These are phyloP conservation scores for Apeltes quadracus DNA, from an alignment of 2,113 vertebrate genomes.

Conservation along the genomic window DNA sequence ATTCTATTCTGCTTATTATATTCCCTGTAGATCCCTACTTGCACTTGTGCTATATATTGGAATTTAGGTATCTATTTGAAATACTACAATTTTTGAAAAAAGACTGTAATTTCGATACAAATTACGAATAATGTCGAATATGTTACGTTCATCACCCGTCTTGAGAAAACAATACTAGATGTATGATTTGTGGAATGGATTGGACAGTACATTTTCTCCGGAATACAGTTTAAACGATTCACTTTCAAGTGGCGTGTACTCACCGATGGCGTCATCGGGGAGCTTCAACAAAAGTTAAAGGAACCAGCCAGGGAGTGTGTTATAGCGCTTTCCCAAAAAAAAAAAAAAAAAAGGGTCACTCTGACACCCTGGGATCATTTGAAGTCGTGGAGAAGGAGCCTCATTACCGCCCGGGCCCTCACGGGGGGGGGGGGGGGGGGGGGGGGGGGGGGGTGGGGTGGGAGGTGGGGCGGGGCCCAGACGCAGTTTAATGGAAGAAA, in stretches of 20 bases:
- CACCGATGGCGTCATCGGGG: constrained; percentile 14
- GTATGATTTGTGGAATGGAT: background rate
- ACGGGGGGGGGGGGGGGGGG: too few species aligned
- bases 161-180: background rate
- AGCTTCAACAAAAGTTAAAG: constrained; percentile 43
- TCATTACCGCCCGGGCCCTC: constrained; percentile 69
- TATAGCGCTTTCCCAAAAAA: constrained; percentile 23
- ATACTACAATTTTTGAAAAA: background rate
- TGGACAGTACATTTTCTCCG: constrained; percentile 2
- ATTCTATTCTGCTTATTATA: too few species aligned
- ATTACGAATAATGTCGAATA: background rate
- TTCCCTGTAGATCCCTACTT: background rate
- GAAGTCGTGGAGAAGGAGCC: constrained; percentile 70
- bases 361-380: constrained; percentile 68
- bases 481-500: constrained; percentile 75
- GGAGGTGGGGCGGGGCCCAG: too few species aligned
- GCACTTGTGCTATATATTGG: background rate
- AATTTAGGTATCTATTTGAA: background rate
- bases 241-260: constrained; percentile 23
- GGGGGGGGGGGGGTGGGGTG: too few species aligned
- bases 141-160: background rate
- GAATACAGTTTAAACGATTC: background rate
- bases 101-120: background rate
- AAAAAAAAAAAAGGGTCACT: constrained; percentile 26
- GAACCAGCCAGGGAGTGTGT: constrained; percentile 55